Base-by-base conservation (phyloP, 2,888 invertebrate genomes). In the Agonopterix heracliana region DNA sequence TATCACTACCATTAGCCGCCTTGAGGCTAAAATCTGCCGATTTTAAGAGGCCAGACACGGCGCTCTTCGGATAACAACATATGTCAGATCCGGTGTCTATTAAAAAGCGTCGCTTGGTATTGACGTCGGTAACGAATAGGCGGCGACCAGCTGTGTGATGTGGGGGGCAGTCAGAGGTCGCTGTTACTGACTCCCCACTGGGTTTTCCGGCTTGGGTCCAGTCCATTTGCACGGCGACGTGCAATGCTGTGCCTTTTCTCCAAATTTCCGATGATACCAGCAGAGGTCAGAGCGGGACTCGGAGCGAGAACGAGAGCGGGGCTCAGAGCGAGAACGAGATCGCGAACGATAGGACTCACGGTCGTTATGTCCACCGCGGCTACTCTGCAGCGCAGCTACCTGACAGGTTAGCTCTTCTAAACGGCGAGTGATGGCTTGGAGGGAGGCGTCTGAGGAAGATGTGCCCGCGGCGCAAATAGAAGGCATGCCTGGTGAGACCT, bases 31-130 rank as follows among this genome's bases (percentile, higher is more conserved):
- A 49, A 2, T 47, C 46, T 17, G 47, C n/a, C 1, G 17, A 11
- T 44, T 34, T 3, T 3, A 12, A 38, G 2, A 38, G 35, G 1
- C 35, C 34, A 13, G 13, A 8, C 7, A 53, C 40, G 42, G 40
- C 42, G 12, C 40, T 11, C 5, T 12, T 40, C 0, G 53, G 52
- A 40, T 13, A 58, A 13, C 54, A 58, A 17, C 54, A 56, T 2
- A 58, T 13, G 14, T 55, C 54, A 1, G 56, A 56, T 1, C 56
- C 56, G 1, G 58, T 56, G 38, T 58, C 56, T 7, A 58, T 49
- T 0, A 54, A 14, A 35, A 50, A 54, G 4, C 34, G 44, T 2
- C 13, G 41, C 26, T 49, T 49, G 5, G 47, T 40, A 0, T 2
- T 3, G n/a, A 12, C 36, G 48, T 53, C 52, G 1, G 34, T 48